phyloP scores from a whole-genome alignment of 2,797 vertebrate species.

The Trachops cirrhosus region DNA sequence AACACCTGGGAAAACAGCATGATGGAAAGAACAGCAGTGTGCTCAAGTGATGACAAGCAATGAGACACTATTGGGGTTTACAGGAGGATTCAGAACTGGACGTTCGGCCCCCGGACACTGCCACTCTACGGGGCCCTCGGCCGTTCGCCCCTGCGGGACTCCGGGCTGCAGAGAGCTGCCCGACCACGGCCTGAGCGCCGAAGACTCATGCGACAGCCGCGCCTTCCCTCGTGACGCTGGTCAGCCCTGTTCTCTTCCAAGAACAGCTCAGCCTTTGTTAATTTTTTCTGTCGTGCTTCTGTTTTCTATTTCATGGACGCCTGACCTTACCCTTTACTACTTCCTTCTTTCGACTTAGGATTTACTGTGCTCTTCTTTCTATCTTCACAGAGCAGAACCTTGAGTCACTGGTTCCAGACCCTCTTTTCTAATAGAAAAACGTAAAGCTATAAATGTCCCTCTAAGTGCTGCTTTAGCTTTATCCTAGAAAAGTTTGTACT shows the following conservation, averaged over 20 bases:
- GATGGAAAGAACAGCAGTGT: background rate
- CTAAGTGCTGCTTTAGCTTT: background rate
- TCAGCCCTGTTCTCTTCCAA: background rate
- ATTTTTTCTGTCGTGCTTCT: background rate
- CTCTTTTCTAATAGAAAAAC: background rate
- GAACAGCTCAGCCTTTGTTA: background rate
- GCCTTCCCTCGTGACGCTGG: background rate
- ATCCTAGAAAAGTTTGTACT: background rate
- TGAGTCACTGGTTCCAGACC: background rate
- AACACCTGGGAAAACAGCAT: background rate
- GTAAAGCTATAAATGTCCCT: background rate
- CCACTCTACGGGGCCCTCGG: background rate
- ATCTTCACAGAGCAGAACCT: background rate
- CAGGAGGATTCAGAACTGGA: background rate
- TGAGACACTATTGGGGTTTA: background rate
- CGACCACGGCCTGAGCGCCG: background rate
- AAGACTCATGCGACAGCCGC: background rate
- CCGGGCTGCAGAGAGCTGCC: background rate
- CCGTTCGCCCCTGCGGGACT: rapidly evolving
- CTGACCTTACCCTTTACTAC: background rate
- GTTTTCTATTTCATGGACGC: background rate
- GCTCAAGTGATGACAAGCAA: no score
- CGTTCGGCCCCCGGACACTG: no score
- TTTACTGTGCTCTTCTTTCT: background rate
- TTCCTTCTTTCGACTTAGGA: background rate